Evolutionary conservation across 2,888 invertebrate species (phyloP).

Genomic region (Andrena flavipes): DNA sequence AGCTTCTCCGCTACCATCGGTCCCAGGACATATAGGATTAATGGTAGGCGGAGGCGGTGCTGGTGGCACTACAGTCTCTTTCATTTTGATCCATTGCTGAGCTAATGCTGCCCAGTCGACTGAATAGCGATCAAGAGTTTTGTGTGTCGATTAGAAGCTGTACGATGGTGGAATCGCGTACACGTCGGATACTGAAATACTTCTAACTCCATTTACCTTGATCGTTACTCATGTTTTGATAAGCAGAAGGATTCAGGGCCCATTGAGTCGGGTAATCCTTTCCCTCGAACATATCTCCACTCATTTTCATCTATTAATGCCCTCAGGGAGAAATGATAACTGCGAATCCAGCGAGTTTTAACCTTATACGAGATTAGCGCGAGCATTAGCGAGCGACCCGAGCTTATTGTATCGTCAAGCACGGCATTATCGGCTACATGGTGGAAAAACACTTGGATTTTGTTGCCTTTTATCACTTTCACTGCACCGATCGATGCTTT

Average conservation of each 20-base stretch:
- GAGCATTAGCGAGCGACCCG: conserved; percentile 20
- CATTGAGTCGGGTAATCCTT: conserved; percentile 90
- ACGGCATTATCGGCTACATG: conserved; percentile 34
- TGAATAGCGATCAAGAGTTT: conserved; percentile 75
- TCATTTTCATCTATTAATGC: conserved; percentile 76
- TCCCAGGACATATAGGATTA: conserved; percentile 82
- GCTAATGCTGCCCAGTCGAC: conserved; percentile 99
- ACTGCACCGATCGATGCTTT: conserved; percentile 62
- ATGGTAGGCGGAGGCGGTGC: conserved; percentile 87
- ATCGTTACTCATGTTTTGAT: conserved; percentile 93
- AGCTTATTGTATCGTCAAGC: conserved; percentile 23
- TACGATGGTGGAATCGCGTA: conserved; percentile 1
- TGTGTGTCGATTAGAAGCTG: conserved; percentile 17
- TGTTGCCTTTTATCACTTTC: conserved; percentile 40
- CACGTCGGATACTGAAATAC: conserved; percentile 5
- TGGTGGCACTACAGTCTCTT: conserved; percentile 89
- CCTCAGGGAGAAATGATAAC: conserved; percentile 31
- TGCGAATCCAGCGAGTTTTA: conserved; percentile 45
- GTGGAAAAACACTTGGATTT: conserved; percentile 27
- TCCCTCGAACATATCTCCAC: conserved; percentile 86
- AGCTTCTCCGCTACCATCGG: conserved; percentile 92
- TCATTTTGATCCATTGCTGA: conserved; percentile 99
- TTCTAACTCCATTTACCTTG: conserved; percentile 85
- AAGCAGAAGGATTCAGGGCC: conserved; percentile 93
- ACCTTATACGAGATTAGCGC: conserved; percentile 44